Evolutionary conservation across 2,797 vertebrate species (phyloP), one percentile per base, ranked within the genome.

Genomic region (Zalophus californianus): DNA sequence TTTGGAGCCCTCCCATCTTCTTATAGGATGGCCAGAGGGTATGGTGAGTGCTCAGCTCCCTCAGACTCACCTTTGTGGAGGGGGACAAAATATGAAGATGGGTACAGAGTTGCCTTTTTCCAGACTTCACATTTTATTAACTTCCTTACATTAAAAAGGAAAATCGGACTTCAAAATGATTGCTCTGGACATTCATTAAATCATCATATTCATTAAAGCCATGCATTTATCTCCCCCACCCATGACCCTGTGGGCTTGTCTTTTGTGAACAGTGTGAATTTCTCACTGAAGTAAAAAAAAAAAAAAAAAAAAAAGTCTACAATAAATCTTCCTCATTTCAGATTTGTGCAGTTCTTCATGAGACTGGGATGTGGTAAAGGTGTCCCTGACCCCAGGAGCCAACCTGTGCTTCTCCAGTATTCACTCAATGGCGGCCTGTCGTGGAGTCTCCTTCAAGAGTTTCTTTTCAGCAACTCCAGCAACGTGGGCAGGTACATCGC

Each of bases 291-390:
- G 14, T 97, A 58, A 44, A 72, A n/a, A 29, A 64, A 32, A n/a
- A 66, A 66, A 66, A 66, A 18, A 66, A 66, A 66, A 18, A 66
- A 66, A 96, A 72, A 50, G 70, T 86, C 96, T 97, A 38, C 77
- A 96, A 50, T 97, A 92, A 97, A 62, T 93, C 83, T 84, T 98
- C 72, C 75, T 78, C 7, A 1, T 98, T 89, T 97, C 98, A 99
- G 99, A 98, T 99, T 99, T 98, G 99, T 99, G 91, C 99, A 99
- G 99, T 99, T 99, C 98, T 99, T 99, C 99, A 98, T 99, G 96
- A 99, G 99, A 86, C 99, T 99, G 86, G 99, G 99, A 84, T 99
- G 99, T 92, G 99, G 99, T 0, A 99, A 99, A 98, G 99, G 99
- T 0, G 98, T 99, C 20, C 99, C 99, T 2, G 99, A 99, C 97